Conservation (phyloP, 2,797 vertebrate genomes). For the Staurois parvus region DNA sequence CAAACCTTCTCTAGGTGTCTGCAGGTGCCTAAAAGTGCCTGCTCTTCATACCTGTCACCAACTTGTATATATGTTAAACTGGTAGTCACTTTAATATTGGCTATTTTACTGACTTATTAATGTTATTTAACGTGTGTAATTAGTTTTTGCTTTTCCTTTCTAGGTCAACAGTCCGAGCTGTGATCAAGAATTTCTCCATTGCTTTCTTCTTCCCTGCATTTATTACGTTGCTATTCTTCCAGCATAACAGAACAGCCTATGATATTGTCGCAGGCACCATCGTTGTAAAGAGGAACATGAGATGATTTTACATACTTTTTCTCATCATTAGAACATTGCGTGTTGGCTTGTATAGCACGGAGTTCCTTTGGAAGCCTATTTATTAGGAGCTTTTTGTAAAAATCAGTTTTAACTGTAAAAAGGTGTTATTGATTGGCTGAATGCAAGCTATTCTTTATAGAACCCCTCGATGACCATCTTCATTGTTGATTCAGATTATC, state of each 20-base stretch:
- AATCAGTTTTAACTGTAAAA: slow-evolving; percentile 23
- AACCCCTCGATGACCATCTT: not conserved
- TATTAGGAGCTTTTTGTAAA: slow-evolving; percentile 41
- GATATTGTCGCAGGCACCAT: slow-evolving; percentile 98
- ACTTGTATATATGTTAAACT: no score
- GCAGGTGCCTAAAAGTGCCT: no score
- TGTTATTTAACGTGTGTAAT: not conserved
- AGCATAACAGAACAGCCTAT: slow-evolving; percentile 98
- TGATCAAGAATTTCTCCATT: slow-evolving; percentile 99
- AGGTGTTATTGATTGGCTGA: slow-evolving; percentile 25
- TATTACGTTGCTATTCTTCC: slow-evolving; percentile 96
- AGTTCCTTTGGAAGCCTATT: slow-evolving; percentile 16
- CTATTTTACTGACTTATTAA: no score
- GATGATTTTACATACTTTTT: slow-evolving; percentile 80
- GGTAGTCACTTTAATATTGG: no score
- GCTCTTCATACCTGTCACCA: no score
- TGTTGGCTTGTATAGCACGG: not conserved
- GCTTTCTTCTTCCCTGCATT: slow-evolving; percentile 98
- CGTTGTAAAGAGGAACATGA: slow-evolving; percentile 91
- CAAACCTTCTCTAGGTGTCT: no score
- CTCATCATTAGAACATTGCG: not conserved
- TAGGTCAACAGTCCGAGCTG: slow-evolving; percentile 93
- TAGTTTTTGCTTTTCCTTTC: not conserved
- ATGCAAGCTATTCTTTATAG: slow-evolving; percentile 10
- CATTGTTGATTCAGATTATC: slow-evolving; percentile 36